Conservation (phyloP, 2,113 vertebrate species). For the Helogale parvula region DNA sequence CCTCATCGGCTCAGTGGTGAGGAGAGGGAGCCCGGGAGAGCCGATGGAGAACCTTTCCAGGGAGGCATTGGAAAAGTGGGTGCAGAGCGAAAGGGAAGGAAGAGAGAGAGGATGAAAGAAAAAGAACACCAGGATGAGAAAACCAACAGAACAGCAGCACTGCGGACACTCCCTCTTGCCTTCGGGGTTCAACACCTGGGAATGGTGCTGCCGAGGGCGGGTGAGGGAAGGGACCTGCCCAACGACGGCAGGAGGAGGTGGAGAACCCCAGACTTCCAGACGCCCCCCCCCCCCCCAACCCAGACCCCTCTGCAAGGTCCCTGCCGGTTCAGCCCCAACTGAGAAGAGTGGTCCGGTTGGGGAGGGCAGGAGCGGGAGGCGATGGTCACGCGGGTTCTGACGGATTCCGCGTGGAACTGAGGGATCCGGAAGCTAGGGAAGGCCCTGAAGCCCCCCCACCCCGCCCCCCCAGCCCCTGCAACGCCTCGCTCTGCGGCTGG, state of each 20-base stretch:
- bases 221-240: accelerated
- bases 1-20: accelerated
- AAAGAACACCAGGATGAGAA: not conserved
- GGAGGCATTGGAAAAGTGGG: not conserved
- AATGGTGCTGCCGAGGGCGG: not conserved
- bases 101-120: not conserved
- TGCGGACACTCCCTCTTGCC: not conserved
- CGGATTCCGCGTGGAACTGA: not conserved
- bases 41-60: not conserved
- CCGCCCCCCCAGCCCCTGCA: accelerated
- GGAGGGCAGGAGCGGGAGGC: no score
- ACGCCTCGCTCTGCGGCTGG: not conserved
- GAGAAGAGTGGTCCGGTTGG: accelerated
- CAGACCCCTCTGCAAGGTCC: not conserved
- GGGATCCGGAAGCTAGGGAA: no score
- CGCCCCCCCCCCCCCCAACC: not conserved
- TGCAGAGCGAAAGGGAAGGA: not conserved
- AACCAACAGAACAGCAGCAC: not conserved
- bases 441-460: no score
- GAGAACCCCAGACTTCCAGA: not conserved
- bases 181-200: not conserved
- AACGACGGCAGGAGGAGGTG: not conserved
- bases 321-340: not conserved
- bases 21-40: not conserved
- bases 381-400: accelerated